Conservation (phyloP, 2,888 invertebrate genomes). For the Spodoptera picta region DNA sequence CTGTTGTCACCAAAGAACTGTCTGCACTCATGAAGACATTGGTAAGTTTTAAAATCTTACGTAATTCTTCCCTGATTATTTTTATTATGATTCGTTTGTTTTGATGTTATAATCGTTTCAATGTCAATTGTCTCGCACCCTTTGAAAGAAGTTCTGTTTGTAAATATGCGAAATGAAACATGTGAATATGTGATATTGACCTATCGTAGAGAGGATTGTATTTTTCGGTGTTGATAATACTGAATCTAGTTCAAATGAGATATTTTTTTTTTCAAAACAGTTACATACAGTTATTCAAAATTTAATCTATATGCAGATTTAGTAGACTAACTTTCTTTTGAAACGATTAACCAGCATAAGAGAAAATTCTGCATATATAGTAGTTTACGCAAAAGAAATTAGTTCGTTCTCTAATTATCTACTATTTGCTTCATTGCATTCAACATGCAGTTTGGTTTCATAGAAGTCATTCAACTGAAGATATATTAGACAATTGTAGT, state of each 20-base stretch:
- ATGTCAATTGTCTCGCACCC: too few species aligned
- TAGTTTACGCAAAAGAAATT: slow-evolving; percentile 15
- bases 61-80: background rate
- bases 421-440: slow-evolving; percentile 12
- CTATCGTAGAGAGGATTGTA: too few species aligned
- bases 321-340: slow-evolving; percentile 34
- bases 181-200: too few species aligned
- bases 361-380: slow-evolving; percentile 20
- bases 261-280: too few species aligned
- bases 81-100: background rate
- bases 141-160: too few species aligned
- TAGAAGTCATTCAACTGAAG: slow-evolving; percentile 4
- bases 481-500: background rate
- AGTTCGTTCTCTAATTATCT: slow-evolving; percentile 9
- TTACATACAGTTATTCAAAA: slow-evolving; percentile 4
- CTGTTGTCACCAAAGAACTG: slow-evolving; percentile 98
- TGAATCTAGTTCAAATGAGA: too few species aligned
- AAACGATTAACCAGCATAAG: slow-evolving; percentile 19
- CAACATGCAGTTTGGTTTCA: background rate
- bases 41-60: slow-evolving; percentile 86
- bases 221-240: too few species aligned
- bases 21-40: slow-evolving; percentile 98
- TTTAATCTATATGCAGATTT: slow-evolving; percentile 26
- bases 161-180: too few species aligned
- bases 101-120: background rate